These are phyloP conservation scores for Columba guinea DNA, from an alignment of 2,797 vertebrate species.

Conservation along the genomic window DNA sequence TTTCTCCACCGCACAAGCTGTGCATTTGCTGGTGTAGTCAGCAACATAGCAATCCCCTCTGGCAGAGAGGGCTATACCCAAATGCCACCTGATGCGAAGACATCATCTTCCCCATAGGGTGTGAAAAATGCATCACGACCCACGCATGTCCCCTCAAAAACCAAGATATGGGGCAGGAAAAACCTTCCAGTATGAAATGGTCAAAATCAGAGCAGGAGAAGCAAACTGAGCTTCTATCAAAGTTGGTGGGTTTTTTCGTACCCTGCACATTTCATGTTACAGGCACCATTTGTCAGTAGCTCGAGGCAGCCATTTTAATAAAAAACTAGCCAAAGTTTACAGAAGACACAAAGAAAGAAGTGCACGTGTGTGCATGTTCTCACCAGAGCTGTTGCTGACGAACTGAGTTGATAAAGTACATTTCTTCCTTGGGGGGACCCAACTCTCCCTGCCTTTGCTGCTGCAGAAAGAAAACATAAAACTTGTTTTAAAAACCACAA, in stretches of 20 bases:
- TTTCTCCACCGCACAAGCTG: not conserved
- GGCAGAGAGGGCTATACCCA: rapidly evolving
- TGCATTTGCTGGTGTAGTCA: not conserved
- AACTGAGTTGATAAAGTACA: not conserved
- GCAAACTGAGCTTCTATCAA: not conserved
- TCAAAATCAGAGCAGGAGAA: not conserved
- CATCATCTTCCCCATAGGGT: not conserved
- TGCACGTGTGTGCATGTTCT: slow-evolving; percentile 9
- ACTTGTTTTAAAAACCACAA: slow-evolving; percentile 37
- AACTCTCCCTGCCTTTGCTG: not conserved
- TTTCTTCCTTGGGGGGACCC: slow-evolving; percentile 13
- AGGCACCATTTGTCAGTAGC: not conserved
- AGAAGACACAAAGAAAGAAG: not conserved
- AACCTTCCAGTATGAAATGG: not conserved
- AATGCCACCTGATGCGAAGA: not conserved
- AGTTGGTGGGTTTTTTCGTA: not conserved
- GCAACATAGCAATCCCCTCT: not conserved
- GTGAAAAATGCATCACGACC: not conserved
- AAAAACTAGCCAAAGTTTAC: not conserved
- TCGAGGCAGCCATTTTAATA: slow-evolving; percentile 26
- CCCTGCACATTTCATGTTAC: not conserved
- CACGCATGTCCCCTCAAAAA: not conserved
- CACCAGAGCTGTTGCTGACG: not conserved
- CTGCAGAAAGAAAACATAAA: slow-evolving; percentile 9
- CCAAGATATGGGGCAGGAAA: not conserved